These are phyloP conservation scores for Forbesichthys agassizii DNA, from an alignment of 2,113 vertebrate genomes.

Conservation along the genomic window DNA sequence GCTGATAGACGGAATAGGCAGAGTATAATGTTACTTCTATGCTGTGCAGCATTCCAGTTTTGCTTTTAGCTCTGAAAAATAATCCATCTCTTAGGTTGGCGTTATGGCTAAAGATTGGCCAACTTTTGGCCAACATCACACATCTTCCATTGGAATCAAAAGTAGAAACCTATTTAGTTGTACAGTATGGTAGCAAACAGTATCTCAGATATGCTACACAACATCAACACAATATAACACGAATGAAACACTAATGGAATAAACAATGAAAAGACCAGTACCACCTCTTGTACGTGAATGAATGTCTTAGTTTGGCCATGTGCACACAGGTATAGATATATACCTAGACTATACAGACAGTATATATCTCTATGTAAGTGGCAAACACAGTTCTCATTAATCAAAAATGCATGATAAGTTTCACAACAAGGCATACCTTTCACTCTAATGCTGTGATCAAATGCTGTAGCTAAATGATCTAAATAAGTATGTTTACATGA, in stretches of 20 bases:
- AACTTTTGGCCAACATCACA: background rate
- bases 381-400: background rate
- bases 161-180: too few species aligned
- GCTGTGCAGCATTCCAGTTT: background rate
- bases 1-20: too few species aligned
- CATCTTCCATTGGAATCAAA: background rate
- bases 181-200: too few species aligned
- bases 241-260: slow-evolving; percentile 22
- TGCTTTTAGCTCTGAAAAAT: background rate
- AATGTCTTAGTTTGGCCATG: background rate
- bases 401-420: too few species aligned
- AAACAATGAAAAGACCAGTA: slow-evolving; percentile 6
- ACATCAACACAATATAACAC: slow-evolving; percentile 16
- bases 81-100: background rate
- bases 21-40: too few species aligned
- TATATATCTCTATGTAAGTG: slow-evolving; percentile 17
- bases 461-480: background rate
- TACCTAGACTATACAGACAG: background rate
- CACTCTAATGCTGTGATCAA: background rate
- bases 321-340: slow-evolving; percentile 12
- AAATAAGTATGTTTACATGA: background rate
- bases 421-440: background rate
- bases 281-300: background rate
- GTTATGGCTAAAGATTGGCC: background rate
- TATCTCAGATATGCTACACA: background rate